Percentiles rank a stretch among this genome's conserved stretches.
These are phyloP conservation scores for Colostygia pectinataria DNA, from an alignment of 2,888 invertebrate genomes.

Conservation along the genomic window DNA sequence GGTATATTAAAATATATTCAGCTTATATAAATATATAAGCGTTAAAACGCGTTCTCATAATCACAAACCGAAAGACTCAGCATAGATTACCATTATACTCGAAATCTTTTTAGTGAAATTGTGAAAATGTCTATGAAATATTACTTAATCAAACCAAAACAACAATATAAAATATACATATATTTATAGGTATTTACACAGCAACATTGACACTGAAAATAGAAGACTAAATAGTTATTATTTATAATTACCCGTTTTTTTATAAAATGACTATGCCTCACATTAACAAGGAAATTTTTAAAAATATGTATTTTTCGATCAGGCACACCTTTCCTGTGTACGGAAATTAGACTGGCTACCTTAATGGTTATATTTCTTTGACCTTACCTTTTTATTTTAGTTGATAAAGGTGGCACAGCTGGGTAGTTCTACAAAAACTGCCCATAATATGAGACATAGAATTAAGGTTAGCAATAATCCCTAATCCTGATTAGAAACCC, in stretches of 20 bases:
- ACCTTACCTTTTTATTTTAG: constrained; percentile 45
- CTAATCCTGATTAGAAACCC: constrained; percentile 49
- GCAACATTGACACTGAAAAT: too few species aligned
- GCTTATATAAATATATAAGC: too few species aligned
- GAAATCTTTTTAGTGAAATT: too few species aligned
- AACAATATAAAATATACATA: too few species aligned
- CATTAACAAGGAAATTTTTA: constrained; percentile 42
- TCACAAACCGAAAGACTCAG: too few species aligned
- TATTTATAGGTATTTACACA: too few species aligned
- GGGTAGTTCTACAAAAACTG: constrained; percentile 41
- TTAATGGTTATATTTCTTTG: constrained; percentile 42
- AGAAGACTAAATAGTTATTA: neutral
- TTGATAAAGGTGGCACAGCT: constrained; percentile 39
- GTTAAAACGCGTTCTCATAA: too few species aligned
- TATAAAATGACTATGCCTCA: constrained; percentile 37
- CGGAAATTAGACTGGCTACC: constrained; percentile 40
- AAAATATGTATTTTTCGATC: constrained; percentile 38
- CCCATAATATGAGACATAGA: constrained; percentile 34
- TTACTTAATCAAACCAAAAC: too few species aligned
- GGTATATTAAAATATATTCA: too few species aligned
- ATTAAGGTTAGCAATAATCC: constrained; percentile 45
- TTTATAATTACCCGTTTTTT: constrained; percentile 27
- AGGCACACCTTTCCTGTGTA: constrained; percentile 22
- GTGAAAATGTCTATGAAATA: too few species aligned
- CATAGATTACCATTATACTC: too few species aligned